phyloP scores from a whole-genome alignment of 2,797 vertebrate species.

The Caiman crocodilus region DNA sequence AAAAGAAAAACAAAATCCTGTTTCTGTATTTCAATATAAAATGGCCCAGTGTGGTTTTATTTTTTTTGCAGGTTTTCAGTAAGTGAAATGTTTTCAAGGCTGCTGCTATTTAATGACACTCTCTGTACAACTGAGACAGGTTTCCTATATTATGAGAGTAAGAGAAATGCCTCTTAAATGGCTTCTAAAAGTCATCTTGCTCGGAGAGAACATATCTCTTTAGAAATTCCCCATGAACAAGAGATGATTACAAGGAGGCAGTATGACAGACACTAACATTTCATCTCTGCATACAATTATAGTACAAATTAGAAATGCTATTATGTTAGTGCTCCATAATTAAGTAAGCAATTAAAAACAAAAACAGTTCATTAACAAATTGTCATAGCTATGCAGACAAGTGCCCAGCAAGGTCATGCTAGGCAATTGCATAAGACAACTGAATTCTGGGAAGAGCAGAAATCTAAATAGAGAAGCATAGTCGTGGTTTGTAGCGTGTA shows the following conservation, averaged over 20 bases:
- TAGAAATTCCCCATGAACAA: constrained; percentile 82
- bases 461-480: constrained; percentile 34
- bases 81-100: constrained; percentile 53
- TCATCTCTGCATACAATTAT: constrained; percentile 87
- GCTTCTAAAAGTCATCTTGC: constrained; percentile 72
- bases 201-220: constrained; percentile 78
- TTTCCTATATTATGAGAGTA: constrained; percentile 48
- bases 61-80: constrained; percentile 33
- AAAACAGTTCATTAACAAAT: constrained; percentile 87
- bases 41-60: constrained; percentile 9
- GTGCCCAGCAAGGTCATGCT: constrained; percentile 82
- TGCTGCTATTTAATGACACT: constrained; percentile 16
- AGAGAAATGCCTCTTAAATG: constrained; percentile 68
- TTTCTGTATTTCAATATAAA: constrained; percentile 36
- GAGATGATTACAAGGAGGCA: constrained; percentile 82
- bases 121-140: constrained; percentile 45
- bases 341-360: constrained; percentile 89
- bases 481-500: neutral
- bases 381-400: constrained; percentile 81
- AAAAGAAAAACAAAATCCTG: constrained; percentile 3
- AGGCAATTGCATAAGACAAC: constrained; percentile 70
- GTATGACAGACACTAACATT: constrained; percentile 83
- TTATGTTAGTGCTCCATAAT: constrained; percentile 85
- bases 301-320: constrained; percentile 85
- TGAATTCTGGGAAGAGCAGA: constrained; percentile 58